Conservation (phyloP, 2,888 invertebrate genomes). For the Erynnis tages region DNA sequence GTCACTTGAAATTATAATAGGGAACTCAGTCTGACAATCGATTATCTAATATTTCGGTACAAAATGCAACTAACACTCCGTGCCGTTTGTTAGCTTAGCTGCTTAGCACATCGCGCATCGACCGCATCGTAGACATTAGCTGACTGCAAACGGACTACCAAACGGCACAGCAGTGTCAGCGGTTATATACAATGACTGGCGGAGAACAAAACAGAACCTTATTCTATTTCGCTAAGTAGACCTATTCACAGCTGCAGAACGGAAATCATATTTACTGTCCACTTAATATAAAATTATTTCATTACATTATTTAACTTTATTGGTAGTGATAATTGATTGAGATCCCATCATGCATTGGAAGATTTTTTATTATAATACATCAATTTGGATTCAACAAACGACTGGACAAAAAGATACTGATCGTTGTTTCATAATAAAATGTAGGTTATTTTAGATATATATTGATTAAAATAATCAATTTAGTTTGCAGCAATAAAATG, state of each 20-base stretch:
- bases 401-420: conserved; percentile 39
- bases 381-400: conserved; percentile 38
- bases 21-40: conserved; percentile 57
- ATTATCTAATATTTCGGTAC: conserved; percentile 32
- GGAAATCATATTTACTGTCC: conserved; percentile 62
- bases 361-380: conserved; percentile 43
- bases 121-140: too few species aligned
- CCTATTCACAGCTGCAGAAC: conserved; percentile 75
- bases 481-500: neutral
- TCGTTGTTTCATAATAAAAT: neutral
- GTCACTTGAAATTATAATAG: conserved; percentile 38
- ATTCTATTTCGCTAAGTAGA: conserved; percentile 58
- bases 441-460: neutral
- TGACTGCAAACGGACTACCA: too few species aligned
- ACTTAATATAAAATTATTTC: conserved; percentile 39
- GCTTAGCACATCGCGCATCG: too few species aligned
- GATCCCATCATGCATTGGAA: conserved; percentile 61
- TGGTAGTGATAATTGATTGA: conserved; percentile 52
- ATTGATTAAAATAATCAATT: neutral
- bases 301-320: conserved; percentile 31
- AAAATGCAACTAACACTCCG: conserved; percentile 9
- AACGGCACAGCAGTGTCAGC: neutral
- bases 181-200: conserved; percentile 27
- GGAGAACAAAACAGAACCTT: conserved; percentile 38
- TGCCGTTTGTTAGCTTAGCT: neutral